Conservation (phyloP, 2,888 invertebrate species). For the Notodonta dromedarius region DNA sequence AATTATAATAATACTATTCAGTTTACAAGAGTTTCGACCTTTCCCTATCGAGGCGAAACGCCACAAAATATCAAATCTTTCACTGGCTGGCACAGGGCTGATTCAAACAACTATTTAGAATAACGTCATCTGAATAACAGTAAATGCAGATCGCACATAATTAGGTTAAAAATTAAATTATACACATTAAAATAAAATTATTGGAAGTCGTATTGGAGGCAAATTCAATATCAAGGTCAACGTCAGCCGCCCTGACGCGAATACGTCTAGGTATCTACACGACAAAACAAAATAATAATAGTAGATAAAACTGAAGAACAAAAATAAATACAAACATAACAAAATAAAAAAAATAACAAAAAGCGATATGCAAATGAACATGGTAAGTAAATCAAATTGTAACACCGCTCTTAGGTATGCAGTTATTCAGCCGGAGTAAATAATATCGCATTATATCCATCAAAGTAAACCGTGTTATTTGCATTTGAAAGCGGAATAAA, state of each 20-base stretch:
- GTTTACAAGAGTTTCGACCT: slow-evolving; percentile 78
- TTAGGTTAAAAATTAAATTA: slow-evolving; percentile 77
- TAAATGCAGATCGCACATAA: slow-evolving; percentile 81
- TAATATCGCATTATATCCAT: slow-evolving; percentile 52
- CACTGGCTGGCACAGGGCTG: slow-evolving; percentile 79
- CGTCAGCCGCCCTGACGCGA: slow-evolving; percentile 57
- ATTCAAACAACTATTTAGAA: slow-evolving; percentile 70
- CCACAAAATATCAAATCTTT: slow-evolving; percentile 63
- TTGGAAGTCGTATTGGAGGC: slow-evolving; percentile 80
- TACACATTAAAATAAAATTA: slow-evolving; percentile 80
- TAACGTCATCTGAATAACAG: slow-evolving; percentile 78
- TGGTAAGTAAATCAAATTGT: slow-evolving; percentile 46
- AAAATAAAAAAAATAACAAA: slow-evolving; percentile 66
- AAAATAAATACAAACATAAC: slow-evolving; percentile 84
- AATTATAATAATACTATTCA: slow-evolving; percentile 83
- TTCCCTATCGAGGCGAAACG: slow-evolving; percentile 59
- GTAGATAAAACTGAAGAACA: slow-evolving; percentile 74
- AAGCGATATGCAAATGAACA: slow-evolving; percentile 80
- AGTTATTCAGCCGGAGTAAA: slow-evolving; percentile 52
- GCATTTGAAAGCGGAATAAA: slow-evolving; percentile 74
- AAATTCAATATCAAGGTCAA: slow-evolving; percentile 67
- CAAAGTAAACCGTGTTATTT: slow-evolving; percentile 60
- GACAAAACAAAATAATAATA: slow-evolving; percentile 69
- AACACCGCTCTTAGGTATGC: slow-evolving; percentile 30
- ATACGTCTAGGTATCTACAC: slow-evolving; percentile 62